Conservation (phyloP, 1,140 invertebrate genomes). For the Lepidurus arcticus region DNA sequence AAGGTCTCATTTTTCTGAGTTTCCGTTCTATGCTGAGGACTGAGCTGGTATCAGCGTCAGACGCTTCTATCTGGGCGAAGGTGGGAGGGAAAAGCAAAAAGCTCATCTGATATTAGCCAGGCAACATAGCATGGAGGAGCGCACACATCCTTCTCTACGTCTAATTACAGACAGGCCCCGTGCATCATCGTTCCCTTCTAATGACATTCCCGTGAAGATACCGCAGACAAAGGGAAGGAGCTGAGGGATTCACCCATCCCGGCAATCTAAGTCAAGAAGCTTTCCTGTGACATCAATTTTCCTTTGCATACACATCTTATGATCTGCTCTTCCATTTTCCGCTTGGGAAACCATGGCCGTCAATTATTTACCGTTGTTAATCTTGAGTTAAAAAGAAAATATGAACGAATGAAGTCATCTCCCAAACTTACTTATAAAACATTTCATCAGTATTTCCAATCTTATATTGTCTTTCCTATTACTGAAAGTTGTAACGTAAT, state of each 20-base stretch:
- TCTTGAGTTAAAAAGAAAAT: background rate
- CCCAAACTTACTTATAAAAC: background rate
- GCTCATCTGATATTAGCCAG: background rate
- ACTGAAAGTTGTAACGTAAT: no score
- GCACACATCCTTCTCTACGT: background rate
- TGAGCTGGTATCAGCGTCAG: background rate
- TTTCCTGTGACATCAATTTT: slow-evolving; percentile 11
- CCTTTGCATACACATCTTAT: background rate
- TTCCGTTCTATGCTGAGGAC: background rate
- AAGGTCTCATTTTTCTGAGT: no score
- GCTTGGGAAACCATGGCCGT: background rate
- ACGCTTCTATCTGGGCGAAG: background rate
- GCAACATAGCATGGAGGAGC: background rate
- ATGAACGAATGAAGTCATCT: background rate
- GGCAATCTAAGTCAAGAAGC: background rate
- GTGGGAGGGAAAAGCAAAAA: background rate
- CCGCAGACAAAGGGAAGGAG: background rate
- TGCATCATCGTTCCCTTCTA: slow-evolving; percentile 18
- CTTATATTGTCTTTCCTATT: no score
- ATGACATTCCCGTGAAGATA: slow-evolving; percentile 12
- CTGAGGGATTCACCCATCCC: background rate
- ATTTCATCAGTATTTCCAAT: no score
- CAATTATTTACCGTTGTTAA: background rate
- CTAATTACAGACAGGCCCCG: slow-evolving; percentile 8
- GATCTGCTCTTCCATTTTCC: slow-evolving; percentile 19